These are phyloP conservation scores for Grammomys dolichurus DNA, from an alignment of 2,113 vertebrate genomes.

Conservation along the genomic window DNA sequence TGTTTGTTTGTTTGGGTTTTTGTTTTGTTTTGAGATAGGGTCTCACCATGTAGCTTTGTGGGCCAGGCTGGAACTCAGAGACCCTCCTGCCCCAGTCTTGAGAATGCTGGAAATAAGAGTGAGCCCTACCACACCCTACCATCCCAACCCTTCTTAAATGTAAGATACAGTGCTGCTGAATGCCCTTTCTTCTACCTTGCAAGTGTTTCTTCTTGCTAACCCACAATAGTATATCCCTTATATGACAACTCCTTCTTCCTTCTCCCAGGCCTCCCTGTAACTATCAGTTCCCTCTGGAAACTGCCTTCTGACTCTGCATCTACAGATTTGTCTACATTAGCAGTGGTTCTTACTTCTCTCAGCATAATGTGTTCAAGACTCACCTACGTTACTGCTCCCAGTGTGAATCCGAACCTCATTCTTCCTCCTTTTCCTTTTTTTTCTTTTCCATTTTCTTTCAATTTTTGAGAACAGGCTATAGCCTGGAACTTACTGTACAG, in stretches of 20 bases:
- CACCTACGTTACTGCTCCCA: background rate
- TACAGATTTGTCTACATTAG: background rate
- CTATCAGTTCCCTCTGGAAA: background rate
- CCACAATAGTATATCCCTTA: background rate
- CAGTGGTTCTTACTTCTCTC: background rate
- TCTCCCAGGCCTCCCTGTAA: background rate
- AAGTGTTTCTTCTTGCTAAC: constrained; percentile 9
- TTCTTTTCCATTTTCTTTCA: background rate
- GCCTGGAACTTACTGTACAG: no score
- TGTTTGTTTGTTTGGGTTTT: background rate
- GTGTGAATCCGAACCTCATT: background rate
- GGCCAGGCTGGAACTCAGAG: background rate
- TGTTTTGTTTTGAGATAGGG: background rate
- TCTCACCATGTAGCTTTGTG: background rate
- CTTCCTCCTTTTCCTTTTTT: background rate
- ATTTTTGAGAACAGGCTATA: background rate
- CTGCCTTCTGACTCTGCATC: background rate
- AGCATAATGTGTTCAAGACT: background rate
- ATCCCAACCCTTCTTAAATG: background rate
- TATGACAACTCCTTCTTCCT: background rate
- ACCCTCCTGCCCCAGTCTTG: background rate
- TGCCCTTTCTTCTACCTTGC: background rate
- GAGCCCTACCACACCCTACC: no score
- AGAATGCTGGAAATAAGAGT: background rate
- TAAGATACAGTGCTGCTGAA: background rate